Conservation (phyloP, 2,797 vertebrate species). For the Eulemur albifrons region DNA sequence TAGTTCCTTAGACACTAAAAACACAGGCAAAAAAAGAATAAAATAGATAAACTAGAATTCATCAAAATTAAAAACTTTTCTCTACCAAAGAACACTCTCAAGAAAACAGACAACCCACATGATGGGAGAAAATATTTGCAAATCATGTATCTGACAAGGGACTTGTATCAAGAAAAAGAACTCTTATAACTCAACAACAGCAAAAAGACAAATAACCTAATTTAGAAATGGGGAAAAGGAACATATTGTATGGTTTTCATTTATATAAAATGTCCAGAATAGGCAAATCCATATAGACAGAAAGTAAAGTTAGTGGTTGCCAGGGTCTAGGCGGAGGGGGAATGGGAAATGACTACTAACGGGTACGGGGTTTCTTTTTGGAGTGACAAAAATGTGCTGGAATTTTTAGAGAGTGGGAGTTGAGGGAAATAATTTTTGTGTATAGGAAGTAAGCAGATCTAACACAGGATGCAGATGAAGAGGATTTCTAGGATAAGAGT, state of each 20-base stretch:
- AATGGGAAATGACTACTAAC: not conserved
- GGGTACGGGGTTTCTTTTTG: not conserved
- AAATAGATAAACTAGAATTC: not conserved
- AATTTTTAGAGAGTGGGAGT: not conserved
- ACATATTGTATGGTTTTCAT: not conserved
- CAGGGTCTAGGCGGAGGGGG: not conserved
- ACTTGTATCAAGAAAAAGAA: conserved; percentile 24
- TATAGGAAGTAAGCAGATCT: not conserved
- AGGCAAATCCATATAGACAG: not conserved
- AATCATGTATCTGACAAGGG: not conserved
- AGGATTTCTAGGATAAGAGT: not conserved
- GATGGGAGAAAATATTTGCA: not conserved
- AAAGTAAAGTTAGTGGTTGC: not conserved
- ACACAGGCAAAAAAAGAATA: not conserved
- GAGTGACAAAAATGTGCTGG: not conserved
- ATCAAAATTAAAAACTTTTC: not conserved
- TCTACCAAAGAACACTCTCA: not conserved
- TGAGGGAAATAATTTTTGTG: not conserved
- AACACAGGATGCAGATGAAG: not conserved
- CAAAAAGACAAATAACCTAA: not conserved
- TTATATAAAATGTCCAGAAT: not conserved
- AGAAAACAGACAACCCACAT: not conserved
- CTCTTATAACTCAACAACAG: not conserved
- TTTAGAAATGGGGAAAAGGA: not conserved
- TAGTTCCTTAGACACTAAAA: conserved; percentile 35